These are phyloP conservation scores for Osmerus mordax DNA, from an alignment of 2,113 vertebrate species.

Conservation along the genomic window DNA sequence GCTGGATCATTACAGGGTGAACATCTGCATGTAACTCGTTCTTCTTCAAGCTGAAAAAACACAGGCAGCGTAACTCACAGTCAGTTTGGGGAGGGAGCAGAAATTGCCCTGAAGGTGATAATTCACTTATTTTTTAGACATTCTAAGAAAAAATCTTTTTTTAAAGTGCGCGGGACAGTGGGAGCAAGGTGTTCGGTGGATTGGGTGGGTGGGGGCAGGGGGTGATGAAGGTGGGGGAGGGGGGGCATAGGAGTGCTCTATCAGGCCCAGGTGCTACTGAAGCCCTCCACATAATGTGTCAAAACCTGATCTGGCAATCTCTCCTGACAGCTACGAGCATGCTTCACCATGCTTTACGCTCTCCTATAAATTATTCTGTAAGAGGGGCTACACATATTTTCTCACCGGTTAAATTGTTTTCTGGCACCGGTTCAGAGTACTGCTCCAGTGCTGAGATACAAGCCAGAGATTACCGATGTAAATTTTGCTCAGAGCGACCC, in stretches of 20 bases:
- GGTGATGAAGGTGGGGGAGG: not conserved
- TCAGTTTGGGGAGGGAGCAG: conserved; percentile 40
- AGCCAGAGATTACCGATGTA: conserved; percentile 41
- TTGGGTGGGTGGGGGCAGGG: not conserved
- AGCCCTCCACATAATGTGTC: conserved; percentile 38
- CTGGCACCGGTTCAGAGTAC: conserved; percentile 52
- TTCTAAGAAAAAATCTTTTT: conserved; percentile 17
- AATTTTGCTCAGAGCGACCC: conserved; percentile 34
- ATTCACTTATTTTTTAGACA: conserved; percentile 11
- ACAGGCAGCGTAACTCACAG: conserved; percentile 42
- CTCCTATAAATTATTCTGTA: conserved; percentile 55
- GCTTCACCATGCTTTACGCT: conserved; percentile 52
- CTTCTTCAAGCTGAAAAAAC: conserved; percentile 46
- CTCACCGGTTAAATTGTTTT: conserved; percentile 56
- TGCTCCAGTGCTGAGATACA: conserved; percentile 37
- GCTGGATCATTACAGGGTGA: conserved; percentile 10
- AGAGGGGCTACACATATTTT: conserved; percentile 51
- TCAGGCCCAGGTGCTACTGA: conserved; percentile 29
- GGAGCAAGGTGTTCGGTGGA: conserved; percentile 9
- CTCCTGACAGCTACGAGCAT: conserved; percentile 47
- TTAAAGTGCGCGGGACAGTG: conserved; percentile 1
- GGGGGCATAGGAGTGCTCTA: conserved; percentile 24
- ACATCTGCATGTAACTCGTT: conserved; percentile 3
- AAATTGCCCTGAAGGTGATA: conserved; percentile 49
- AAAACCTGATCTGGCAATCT: conserved; percentile 50